Evolutionary conservation across 2,113 vertebrate species (phyloP).

Genomic region (Chamaea fasciata): DNA sequence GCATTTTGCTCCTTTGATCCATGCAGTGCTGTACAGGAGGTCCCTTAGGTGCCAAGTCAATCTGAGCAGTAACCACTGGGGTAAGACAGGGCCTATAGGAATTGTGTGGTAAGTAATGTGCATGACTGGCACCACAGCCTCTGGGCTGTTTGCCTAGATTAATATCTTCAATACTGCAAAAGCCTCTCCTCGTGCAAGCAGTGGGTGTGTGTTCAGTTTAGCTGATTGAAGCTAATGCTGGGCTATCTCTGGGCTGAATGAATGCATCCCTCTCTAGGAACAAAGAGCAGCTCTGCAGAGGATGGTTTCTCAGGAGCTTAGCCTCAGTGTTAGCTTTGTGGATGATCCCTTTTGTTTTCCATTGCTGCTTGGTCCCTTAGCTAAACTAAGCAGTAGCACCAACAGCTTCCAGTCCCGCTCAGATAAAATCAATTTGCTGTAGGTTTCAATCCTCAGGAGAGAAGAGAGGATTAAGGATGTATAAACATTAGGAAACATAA

Average conservation of each 20-base stretch:
- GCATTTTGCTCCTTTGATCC: neutral
- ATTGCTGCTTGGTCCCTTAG: neutral
- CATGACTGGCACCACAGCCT: neutral
- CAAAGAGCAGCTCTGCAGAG: neutral
- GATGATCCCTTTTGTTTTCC: neutral
- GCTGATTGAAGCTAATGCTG: neutral
- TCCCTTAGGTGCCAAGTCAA: neutral
- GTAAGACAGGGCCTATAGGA: neutral
- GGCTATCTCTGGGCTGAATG: neutral
- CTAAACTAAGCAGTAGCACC: neutral
- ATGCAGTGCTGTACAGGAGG: neutral
- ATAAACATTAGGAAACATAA: neutral
- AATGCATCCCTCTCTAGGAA: neutral
- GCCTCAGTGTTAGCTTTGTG: neutral
- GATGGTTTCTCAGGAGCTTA: neutral
- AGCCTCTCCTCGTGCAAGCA: neutral
- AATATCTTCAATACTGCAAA: neutral
- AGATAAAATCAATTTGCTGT: neutral
- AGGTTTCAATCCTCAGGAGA: neutral
- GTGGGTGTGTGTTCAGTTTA: neutral
- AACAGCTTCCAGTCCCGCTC: neutral
- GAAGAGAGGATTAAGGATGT: neutral
- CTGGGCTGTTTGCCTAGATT: neutral
- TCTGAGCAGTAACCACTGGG: neutral
- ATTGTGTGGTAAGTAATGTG: neutral